Evolutionary conservation across 2,797 vertebrate genomes (phyloP), one percentile per base, ranked within the genome.

Genomic region (Alosa sapidissima): DNA sequence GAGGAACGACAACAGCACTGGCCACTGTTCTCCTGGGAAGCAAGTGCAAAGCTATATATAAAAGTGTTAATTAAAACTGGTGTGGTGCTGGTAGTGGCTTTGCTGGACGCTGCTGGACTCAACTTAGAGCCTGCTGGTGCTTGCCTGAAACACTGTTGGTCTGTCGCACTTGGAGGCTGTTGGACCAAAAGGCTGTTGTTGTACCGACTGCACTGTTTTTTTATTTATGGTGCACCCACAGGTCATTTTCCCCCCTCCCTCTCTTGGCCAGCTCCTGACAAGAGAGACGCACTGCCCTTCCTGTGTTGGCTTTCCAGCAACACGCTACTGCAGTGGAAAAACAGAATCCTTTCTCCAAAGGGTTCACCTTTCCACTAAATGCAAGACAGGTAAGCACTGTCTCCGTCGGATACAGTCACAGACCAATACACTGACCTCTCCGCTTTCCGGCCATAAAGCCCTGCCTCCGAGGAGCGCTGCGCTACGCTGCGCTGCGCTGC

Each of bases 21-120:
- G 41, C 41, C 72, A 45, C 16, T 21, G 47, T 82, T 21, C 72
- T 33, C 78, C 11, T 68, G 84, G 28, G 45, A 81, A 36, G 72
- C 19, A 16, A 78, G 41, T 78, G 41, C 16, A 72, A 81, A 21
- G 33, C 21, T 78, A 78, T 78, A 62, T 48, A 85, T 81, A 47
- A 81, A 87, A 49, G 82, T 82, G 82, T 84, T 65, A 84, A 87
- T 84, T 62, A 81, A 78, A 85, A 85, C 47, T 83, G 52, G 78
- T 81, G 75, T 78, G n/a, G 65, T 83, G 78, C 81, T 81, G 6
- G 41, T 62, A 78, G 78, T 24, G 41, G 5, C 62, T n/a, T 7
- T 51, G 87, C 68, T 52, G 84, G 41, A 84, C 47, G 52, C 72
- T 24, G 52, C 16, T 45, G 41, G 36, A 45, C 16, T 78, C 36